phyloP scores from a whole-genome alignment of 53 echinoderm and acorn worm species.

The Apostichopus leukothele region DNA sequence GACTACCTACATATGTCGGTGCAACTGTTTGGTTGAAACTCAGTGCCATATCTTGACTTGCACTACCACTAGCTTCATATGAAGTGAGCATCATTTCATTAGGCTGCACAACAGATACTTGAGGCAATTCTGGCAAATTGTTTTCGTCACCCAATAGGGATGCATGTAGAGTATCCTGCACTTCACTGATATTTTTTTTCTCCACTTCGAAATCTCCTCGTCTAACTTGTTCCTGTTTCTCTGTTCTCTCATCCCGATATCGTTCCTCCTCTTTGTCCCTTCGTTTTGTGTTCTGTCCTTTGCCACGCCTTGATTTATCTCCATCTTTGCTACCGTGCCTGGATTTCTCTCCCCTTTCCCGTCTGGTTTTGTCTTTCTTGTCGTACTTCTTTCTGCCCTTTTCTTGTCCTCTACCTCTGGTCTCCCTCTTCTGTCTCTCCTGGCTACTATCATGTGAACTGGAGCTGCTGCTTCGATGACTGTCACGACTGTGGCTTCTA shows the following conservation, averaged over 20 bases:
- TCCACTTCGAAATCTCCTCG: neutral
- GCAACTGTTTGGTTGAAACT: neutral
- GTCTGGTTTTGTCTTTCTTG: constrained; percentile 20
- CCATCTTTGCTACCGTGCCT: constrained; percentile 21
- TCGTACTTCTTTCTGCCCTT: constrained; percentile 13
- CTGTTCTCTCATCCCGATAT: neutral
- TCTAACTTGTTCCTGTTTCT: neutral
- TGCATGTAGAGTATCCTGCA: constrained; percentile 1
- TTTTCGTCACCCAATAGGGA: neutral
- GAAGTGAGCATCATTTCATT: neutral
- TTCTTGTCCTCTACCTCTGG: constrained; percentile 35
- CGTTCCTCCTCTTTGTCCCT: neutral
- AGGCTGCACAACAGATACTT: neutral
- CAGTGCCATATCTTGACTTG: neutral
- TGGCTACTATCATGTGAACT: constrained; percentile 26
- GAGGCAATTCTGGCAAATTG: neutral
- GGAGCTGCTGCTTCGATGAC: constrained; percentile 20
- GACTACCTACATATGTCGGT: neutral
- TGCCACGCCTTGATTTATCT: constrained; percentile 7
- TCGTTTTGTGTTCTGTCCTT: neutral
- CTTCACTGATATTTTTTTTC: neutral
- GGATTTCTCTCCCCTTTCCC: constrained; percentile 1
- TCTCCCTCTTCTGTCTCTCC: constrained; percentile 30
- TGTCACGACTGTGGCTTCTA: neutral
- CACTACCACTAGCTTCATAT: neutral